Conservation (phyloP, 2,797 vertebrate species). For the Tauraco hartlaubi region DNA sequence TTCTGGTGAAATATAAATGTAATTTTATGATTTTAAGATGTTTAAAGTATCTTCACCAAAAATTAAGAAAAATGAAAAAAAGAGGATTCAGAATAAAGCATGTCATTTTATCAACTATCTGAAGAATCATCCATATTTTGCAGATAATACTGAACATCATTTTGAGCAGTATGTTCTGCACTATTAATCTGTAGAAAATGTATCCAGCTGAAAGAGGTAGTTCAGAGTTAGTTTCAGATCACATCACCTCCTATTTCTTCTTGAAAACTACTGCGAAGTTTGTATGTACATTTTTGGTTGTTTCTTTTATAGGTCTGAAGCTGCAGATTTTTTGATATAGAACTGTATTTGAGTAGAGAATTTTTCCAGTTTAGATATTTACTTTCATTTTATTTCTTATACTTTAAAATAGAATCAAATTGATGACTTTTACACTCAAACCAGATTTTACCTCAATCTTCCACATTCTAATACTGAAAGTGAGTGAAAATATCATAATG, state of each 20-base stretch:
- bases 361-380: not conserved
- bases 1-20: not conserved
- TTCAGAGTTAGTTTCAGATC: not conserved
- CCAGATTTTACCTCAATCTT: not conserved
- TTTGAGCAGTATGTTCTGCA: not conserved
- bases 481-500: not conserved
- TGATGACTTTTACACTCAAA: not conserved
- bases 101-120: not conserved
- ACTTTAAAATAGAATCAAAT: not conserved
- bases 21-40: not conserved
- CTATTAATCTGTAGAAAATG: not conserved
- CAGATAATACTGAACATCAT: not conserved
- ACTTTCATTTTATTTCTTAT: not conserved
- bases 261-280: not conserved
- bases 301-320: not conserved
- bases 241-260: not conserved
- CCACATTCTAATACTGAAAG: not conserved
- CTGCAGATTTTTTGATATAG: not conserved
- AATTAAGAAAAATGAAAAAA: not conserved
- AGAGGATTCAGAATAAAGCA: fast-evolving
- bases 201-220: not conserved
- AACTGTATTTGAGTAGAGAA: not conserved
- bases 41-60: not conserved
- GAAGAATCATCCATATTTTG: not conserved
- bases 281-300: not conserved